A percentile compares a stretch with the other conserved stretches of the same genome.
Conservation (phyloP, 2,888 invertebrate species). For the Rapana venosa region DNA sequence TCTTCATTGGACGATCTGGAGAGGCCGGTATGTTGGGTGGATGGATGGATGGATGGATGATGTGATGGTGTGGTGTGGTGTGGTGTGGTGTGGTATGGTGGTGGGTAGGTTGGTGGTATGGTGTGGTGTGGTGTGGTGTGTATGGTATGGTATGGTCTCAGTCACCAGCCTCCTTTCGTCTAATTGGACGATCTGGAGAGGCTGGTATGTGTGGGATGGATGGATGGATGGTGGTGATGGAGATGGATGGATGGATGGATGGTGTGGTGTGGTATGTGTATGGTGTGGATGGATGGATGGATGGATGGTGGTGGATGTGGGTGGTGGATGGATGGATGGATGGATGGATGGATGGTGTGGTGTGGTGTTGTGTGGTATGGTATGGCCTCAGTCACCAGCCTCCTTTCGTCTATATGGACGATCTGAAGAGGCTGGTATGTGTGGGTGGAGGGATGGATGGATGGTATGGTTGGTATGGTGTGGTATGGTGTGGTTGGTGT, state of each 20-base stretch:
- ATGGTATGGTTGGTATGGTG: too few species aligned
- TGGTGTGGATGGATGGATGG: constrained; percentile 56
- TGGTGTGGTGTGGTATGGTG: constrained; percentile 48
- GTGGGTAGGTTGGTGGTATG: too few species aligned
- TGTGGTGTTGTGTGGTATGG: too few species aligned
- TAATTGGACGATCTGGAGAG: too few species aligned
- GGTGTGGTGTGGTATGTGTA: background rate
- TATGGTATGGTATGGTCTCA: constrained; percentile 65
- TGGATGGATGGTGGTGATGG: too few species aligned
- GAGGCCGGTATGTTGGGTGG: constrained; percentile 61
- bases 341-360: background rate
- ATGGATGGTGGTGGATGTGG: constrained; percentile 62
- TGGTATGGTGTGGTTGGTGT: constrained; percentile 60
- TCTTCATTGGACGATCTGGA: constrained; percentile 66
- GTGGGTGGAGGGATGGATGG: too few species aligned
- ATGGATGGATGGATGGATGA: background rate
- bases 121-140: constrained; percentile 63
- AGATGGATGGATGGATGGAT: background rate
- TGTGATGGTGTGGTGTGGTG: too few species aligned
- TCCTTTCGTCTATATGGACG: too few species aligned
- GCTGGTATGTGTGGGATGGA: too few species aligned
- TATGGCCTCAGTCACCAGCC: background rate
- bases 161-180: constrained; percentile 53
- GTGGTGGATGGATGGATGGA: constrained; percentile 62
- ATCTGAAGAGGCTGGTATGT: too few species aligned